These are phyloP conservation scores for Albula goreensis DNA, from an alignment of 2,113 vertebrate species.

Conservation along the genomic window DNA sequence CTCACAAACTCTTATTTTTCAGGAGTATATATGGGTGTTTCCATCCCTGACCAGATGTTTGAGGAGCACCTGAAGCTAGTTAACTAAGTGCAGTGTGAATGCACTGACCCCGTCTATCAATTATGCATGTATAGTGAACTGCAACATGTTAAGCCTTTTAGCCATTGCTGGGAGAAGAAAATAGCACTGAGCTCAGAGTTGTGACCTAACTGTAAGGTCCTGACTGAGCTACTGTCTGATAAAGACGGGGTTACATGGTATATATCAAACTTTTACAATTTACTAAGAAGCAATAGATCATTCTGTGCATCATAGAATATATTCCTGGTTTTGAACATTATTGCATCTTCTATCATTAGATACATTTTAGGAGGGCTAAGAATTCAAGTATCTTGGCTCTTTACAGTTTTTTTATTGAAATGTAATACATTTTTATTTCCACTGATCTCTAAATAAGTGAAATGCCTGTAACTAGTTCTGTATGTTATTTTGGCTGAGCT, in stretches of 20 bases:
- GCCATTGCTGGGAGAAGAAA: constrained; percentile 52
- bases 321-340: no score
- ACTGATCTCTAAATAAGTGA: no score
- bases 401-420: no score
- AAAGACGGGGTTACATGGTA: background rate
- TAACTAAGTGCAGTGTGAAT: constrained; percentile 72
- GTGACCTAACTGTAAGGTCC: background rate
- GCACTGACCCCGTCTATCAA: constrained; percentile 65
- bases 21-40: constrained; percentile 32
- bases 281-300: background rate
- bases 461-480: no score
- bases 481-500: no score
- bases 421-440: no score
- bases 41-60: constrained; percentile 61
- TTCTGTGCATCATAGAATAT: no score
- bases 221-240: background rate
- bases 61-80: constrained; percentile 70
- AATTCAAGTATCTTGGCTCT: no score
- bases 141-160: constrained; percentile 77
- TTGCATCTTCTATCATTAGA: no score
- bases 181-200: background rate
- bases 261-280: no score
- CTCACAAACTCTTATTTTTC: constrained; percentile 10
- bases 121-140: constrained; percentile 75
- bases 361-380: no score